Base-by-base conservation (phyloP, 2,888 invertebrate genomes). In the Crepidodera aurea region DNA sequence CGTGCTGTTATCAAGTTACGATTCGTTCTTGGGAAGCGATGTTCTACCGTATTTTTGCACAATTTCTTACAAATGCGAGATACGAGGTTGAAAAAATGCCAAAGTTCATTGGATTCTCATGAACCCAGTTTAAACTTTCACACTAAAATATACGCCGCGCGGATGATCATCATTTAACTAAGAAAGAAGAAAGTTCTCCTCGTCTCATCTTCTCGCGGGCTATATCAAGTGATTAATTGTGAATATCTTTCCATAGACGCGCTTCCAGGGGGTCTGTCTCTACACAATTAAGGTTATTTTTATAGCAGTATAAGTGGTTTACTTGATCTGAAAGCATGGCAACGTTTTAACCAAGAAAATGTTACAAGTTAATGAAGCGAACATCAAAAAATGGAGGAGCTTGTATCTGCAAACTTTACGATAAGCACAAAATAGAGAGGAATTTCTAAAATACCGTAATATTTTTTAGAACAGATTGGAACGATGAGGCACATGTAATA, bases 31-130 rank as follows among this genome's bases (percentile, higher is more conserved):
- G 27, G 39, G 25, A 53, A 53, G 39, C 12, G 16, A 40, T 40
- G 18, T 18, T 40, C 18, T 18, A 40, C 5, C 18, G 18, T 32
- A 55, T 55, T 55, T 55, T 55, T 46, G 55, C 50, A 53, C 63
- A 51, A 64, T 56, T 64, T 51, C 61, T 34, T 32, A 22, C 40
- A 37, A 57, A 54, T 51, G 46, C 50, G 18, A 34, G 64, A 65
- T 65, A 59, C 42, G 62, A 62, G 59, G 57, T 54, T 64, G 58
- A 59, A 62, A 67, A 67, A 67, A 67, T 65, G 51, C 51, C 67
- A 67, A 62, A 65, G 67, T 67, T 67, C 67, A 67, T 64, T 63
- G 65, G 59, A 67, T 67, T 67, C 67, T 67, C 67, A 67, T 65
- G 67, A 67, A 67, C 67, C 56, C 61, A 51, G 67, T 50, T 65